Base-by-base conservation (phyloP, 2,113 vertebrate genomes). In the Bambusicola thoracicus region DNA sequence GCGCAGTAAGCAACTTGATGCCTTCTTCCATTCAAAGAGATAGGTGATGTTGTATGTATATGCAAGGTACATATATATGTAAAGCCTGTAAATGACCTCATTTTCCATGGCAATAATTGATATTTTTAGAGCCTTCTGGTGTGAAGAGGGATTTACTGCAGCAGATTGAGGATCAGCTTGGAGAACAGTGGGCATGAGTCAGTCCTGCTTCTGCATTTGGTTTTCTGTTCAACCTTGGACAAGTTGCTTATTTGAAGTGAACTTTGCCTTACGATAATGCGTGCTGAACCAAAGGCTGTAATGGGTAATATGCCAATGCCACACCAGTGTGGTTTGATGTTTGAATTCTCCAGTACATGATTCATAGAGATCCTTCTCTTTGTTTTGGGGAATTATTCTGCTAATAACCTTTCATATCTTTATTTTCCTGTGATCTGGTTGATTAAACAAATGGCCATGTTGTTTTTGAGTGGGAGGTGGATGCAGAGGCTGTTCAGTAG, bases 81-180 rank as follows among this genome's bases (percentile, higher is more conserved):
- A 29, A 72, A 61, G 4, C 8, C 44, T 66, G 14, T 36, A 41
- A 89, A n/a, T 24, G 25, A 3, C 41, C 10, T 0, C 0, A n/a
- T 59, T 48, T 68, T n/a, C 62, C 24, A 29, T 36, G 72, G 53
- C 5, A 11, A 41, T 19, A 25, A 11, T 40, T 0, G 0, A 1
- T 44, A 21, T 2, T 24, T 83, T 53, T 40, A 13, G 30, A 27
- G 13, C 15, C 13, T 14, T 49, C 27, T 17, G 27, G 24, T 40
- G 29, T 53, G 11, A 70, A 40, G 49, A 18, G 17, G 66, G 16
- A n/a, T 14, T 11, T 48, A n/a, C 13, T 34, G 25, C 13, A 22
- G 27, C 10, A 25, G 10, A 8, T 11, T 10, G 20, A 41, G 12
- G 11, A 6, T 44, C 10, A 9, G 43, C n/a, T 7, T 61, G 77